Base-by-base conservation (phyloP, 1,140 invertebrate species). In the Panagrolaimus sp. region DNA sequence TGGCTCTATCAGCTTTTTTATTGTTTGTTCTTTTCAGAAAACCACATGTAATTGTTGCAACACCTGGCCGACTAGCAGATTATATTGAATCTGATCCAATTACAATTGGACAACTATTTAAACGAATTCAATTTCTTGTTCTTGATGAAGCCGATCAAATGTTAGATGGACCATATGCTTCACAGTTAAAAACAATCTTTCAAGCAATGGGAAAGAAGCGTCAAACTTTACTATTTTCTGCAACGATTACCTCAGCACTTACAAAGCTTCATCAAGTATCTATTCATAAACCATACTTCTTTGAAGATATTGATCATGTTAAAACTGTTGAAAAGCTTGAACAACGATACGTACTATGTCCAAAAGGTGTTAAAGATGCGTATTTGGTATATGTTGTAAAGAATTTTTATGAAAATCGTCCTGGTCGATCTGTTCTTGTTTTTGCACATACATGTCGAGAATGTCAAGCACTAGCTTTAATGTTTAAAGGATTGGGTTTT, bases 311-410 rank as follows among this genome's bases (percentile, higher is more conserved):
- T 7, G 87, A 84, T 47, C 81, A 85, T 53, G 87, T 89, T 72
- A 87, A 87, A 67, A 86, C 90, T 23, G 72, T 75, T 8, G 45
- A 44, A 64, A 64, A 64, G 25, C 84, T 98, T 14, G 89, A 92
- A 75, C 94, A 98, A 82, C 88, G 89, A 51, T 97, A 93, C 85
- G 88, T 96, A 1, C 85, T 97, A 13, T 92, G 91, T 84, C 91
- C 93, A 0, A 88, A 88, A 38, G 90, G 94, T 83, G 89, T 93
- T 38, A 90, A 92, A 67, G 94, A 98, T 87, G 92, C 92, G 42
- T 96, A 93, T 83, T 83, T 98, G 23, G 90, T 97, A 38, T 89
- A 97, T 84, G 87, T 92, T 0, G 83, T 98, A 8, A 87, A 91
- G 69, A 88, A 88, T 65, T 96, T 89, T 83, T 86, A 62, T 48